Base-by-base conservation (phyloP, 2,888 invertebrate species). In the Neria commutata region DNA sequence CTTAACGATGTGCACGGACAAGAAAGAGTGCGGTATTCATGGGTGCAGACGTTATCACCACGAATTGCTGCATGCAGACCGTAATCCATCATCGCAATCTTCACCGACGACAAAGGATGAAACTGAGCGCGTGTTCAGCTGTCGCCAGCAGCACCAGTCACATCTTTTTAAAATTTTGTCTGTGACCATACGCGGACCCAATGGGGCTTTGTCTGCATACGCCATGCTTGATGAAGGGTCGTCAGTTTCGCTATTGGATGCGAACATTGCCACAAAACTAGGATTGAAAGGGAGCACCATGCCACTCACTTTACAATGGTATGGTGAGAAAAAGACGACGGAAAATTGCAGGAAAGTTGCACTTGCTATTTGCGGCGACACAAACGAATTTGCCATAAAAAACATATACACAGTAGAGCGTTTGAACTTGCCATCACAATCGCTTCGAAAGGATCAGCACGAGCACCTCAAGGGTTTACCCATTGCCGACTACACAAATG, bases 311-410 rank as follows among this genome's bases (percentile, higher is more conserved):
- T 21, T 42, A 19, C 42, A 42, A 21, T 42, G 19, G 42, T 68
- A 64, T 64, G 46, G 58, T 4, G 54, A 57, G 29, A 52, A 58
- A 37, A 63, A 3, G 8, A 33, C 3, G 14, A 54, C 52, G 24
- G 55, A 8, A 58, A 62, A 1, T 56, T 63, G 5, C 33, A 11
- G 37, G 1, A 56, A 37, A 16, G 42, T 42, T 6, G 19, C 42
- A 3, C 8, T 42, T 3, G 19, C 19, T 21, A 42, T 42, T 8
- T 19, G 5, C 5, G 42, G 42, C 4, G 14, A 21, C 5, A 21
- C 42, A 3, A 6, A 17, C 2, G 14, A 6, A 8, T 19, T 19
- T 37, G 11, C 8, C n/a, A 14, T 37, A n/a, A 37, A 37, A n/a
- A 37, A 37, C n/a, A 37, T 37, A 19, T 5, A 21, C 3, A 42